These are phyloP conservation scores for Heliconius cydno DNA, from an alignment of 2,888 invertebrate genomes.

Conservation along the genomic window DNA sequence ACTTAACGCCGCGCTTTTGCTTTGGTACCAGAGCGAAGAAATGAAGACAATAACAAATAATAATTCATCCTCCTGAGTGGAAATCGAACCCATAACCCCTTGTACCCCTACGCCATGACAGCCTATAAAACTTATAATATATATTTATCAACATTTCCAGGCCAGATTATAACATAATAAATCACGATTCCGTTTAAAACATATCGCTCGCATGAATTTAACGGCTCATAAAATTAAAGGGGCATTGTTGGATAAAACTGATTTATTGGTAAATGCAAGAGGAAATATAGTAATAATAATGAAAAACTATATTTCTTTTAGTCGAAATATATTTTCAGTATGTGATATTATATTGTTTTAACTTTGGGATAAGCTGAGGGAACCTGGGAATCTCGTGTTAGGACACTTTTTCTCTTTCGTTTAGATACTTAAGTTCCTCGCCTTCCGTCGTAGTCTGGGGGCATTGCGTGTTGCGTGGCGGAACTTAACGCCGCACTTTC, in stretches of 20 bases:
- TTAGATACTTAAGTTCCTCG: too few species aligned
- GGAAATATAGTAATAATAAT: not conserved
- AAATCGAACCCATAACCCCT: not conserved
- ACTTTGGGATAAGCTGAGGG: too few species aligned
- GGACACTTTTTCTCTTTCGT: too few species aligned
- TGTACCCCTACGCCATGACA: too few species aligned
- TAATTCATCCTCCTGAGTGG: not conserved
- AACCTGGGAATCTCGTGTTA: too few species aligned
- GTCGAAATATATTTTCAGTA: not conserved
- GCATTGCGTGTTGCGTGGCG: too few species aligned
- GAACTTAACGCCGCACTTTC: too few species aligned
- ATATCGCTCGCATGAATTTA: not conserved
- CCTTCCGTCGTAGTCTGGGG: too few species aligned
- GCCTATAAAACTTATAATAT: too few species aligned
- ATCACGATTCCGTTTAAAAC: not conserved
- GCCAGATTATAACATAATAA: not conserved
- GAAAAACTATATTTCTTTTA: not conserved
- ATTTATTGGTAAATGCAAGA: not conserved
- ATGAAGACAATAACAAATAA: not conserved
- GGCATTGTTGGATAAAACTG: not conserved
- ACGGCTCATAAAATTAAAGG: conserved; percentile 2
- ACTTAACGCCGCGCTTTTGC: not conserved
- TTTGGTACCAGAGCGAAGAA: not conserved
- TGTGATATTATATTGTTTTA: not conserved
- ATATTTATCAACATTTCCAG: not conserved